Evolutionary conservation across 2,797 vertebrate species (phyloP), one percentile per base, ranked within the genome.

Genomic region (Tenualosa ilisha): DNA sequence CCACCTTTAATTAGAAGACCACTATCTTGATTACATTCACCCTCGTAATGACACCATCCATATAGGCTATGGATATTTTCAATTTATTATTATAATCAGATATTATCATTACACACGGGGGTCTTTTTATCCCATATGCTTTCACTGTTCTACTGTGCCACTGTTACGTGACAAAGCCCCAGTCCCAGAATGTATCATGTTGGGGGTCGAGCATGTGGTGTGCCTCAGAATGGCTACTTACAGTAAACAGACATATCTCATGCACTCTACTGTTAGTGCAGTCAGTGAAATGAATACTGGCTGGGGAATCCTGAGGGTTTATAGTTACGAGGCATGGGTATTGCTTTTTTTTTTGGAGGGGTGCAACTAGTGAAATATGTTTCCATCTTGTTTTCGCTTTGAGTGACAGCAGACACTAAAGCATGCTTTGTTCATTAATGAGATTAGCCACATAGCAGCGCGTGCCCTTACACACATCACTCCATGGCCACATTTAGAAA

Each of bases 1-100:
- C 91, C 90, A 91, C 87, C 81, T 89, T 92, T 92, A 90, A 93
- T 95, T 93, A 95, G 89, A 86, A 59, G 89, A 92, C 91, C 91
- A 94, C 92, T 94, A 91, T 88, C 90, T 82, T 92, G 89, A 95
- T 93, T 93, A 89, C 85, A 89, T 49, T 6, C 37, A 46, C 15
- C 40, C 72, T 91, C 88, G 89, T 87, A 89, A 89, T 88, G 90
- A 86, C 86, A 87, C 86, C 84, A 83, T 88, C 82, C 89, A 88
- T 56, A 81, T 84, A 86, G 75, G 85, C 82, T 82, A 83, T 88
- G 86, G 65, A 87, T 85, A 89, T 86, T 86, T 92, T 46, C 40
- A 89, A 93, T 92, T 89, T 63, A 94, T 91, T 84, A 87, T 89
- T 85, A 91, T 92, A 91, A 88, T 88, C 82, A 86, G 53, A 84